Evolutionary conservation across 1,140 invertebrate species (phyloP).

Genomic region (Drosophila ohnishii): DNA sequence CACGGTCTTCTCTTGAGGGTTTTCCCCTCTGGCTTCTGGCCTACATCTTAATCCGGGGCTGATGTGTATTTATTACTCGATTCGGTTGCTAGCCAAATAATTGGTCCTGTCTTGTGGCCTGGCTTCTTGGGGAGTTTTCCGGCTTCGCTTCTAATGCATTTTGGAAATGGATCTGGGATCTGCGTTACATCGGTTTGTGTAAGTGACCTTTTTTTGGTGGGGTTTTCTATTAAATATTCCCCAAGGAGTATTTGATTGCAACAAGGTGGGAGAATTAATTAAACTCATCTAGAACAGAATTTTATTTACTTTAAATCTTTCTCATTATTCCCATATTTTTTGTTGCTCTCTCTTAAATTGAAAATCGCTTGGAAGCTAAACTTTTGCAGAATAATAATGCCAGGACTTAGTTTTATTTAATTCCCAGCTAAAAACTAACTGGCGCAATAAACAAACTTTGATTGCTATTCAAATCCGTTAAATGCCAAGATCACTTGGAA

Average conservation of each 20-base stretch:
- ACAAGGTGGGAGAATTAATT: neutral
- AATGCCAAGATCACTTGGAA: constrained; percentile 70
- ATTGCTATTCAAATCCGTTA: constrained; percentile 69
- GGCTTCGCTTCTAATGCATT: constrained; percentile 33
- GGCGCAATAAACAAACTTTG: constrained; percentile 57
- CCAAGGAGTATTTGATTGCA: neutral
- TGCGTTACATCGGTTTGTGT: constrained; percentile 4
- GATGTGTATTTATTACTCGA: constrained; percentile 43
- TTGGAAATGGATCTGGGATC: constrained; percentile 20
- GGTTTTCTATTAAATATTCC: neutral
- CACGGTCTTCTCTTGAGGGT: constrained; percentile 52
- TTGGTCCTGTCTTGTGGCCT: constrained; percentile 36
- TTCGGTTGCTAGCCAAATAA: constrained; percentile 42
- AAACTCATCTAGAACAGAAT: neutral
- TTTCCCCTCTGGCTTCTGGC: constrained; percentile 41
- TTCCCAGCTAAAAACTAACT: constrained; percentile 21
- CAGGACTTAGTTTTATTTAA: neutral
- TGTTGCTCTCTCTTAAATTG: no score
- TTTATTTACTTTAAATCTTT: neutral
- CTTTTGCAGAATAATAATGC: neutral
- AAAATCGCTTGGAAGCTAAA: neutral
- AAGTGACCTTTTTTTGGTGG: neutral
- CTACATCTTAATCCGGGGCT: constrained; percentile 47
- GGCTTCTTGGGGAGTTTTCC: constrained; percentile 17
- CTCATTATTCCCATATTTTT: neutral